A percentile compares a stretch with the other conserved stretches of the same genome.
Conservation (phyloP, 2,888 invertebrate species). For the Nephrocerus scutellatus region DNA sequence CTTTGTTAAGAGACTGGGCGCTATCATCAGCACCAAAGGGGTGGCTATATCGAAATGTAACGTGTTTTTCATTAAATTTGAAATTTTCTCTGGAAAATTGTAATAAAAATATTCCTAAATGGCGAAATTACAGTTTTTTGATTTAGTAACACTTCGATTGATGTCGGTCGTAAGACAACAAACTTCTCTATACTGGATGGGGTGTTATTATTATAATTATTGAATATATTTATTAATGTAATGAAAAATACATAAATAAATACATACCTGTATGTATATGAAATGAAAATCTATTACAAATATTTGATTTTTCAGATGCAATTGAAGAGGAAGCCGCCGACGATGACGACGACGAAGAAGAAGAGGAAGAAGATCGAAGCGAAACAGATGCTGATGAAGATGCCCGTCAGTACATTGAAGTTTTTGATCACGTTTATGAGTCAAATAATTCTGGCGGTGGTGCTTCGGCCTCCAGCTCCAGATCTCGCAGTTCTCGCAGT, state of each 20-base stretch:
- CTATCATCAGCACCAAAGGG: too few relatives aligned
- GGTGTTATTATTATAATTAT: not conserved
- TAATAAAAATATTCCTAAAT: too few relatives aligned
- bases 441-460: constrained; percentile 36
- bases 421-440: constrained; percentile 43
- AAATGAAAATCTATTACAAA: not conserved
- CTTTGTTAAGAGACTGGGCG: too few relatives aligned
- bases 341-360: constrained; percentile 47
- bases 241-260: not conserved
- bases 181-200: too few relatives aligned
- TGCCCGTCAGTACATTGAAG: constrained; percentile 44
- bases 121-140: too few relatives aligned
- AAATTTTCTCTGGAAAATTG: too few relatives aligned
- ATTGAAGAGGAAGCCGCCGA: not conserved
- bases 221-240: not conserved
- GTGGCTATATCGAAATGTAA: too few relatives aligned
- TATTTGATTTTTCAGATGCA: not conserved
- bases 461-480: constrained; percentile 12
- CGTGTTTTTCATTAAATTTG: too few relatives aligned
- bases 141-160: too few relatives aligned
- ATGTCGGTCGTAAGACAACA: too few relatives aligned
- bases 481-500: too few relatives aligned
- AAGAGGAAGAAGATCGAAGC: constrained; percentile 46
- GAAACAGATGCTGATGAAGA: constrained; percentile 47
- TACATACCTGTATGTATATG: not conserved